Evolutionary conservation across 2,113 vertebrate species (phyloP).

Genomic region (Pelobates fuscus): DNA sequence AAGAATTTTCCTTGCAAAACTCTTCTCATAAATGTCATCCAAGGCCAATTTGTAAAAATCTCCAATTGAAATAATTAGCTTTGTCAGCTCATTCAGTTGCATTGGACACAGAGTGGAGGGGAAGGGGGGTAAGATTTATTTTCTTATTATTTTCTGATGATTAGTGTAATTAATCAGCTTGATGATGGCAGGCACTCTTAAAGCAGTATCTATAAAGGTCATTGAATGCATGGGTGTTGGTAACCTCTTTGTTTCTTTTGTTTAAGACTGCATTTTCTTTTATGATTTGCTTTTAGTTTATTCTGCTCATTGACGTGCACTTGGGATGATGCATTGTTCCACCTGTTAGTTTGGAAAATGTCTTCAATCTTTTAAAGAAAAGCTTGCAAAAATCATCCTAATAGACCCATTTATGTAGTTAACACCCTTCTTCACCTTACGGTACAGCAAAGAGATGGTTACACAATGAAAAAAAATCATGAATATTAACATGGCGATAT

Average conservation of each 20-base stretch:
- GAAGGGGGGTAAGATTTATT: constrained; percentile 1
- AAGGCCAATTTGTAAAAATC: constrained; percentile 14
- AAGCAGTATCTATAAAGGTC: constrained; percentile 5
- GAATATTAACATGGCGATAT: too few relatives aligned
- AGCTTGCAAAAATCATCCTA: not conserved
- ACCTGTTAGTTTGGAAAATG: not conserved
- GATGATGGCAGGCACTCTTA: constrained; percentile 9
- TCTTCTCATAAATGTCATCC: constrained; percentile 15
- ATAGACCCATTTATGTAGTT: not conserved
- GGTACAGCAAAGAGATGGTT: too few relatives aligned
- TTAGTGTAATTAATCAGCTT: constrained; percentile 33
- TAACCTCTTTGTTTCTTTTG: not conserved
- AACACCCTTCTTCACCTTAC: not conserved
- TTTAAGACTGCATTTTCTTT: not conserved
- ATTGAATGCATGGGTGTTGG: constrained; percentile 3
- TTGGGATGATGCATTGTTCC: not conserved
- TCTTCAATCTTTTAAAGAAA: not conserved
- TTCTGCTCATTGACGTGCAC: not conserved
- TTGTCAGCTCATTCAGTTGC: not conserved
- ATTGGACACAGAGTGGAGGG: not conserved
- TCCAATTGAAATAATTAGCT: constrained; percentile 15
- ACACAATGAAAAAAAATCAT: too few relatives aligned
- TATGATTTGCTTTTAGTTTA: not conserved
- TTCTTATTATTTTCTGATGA: constrained; percentile 25
- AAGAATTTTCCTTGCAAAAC: not conserved